phyloP scores from a whole-genome alignment of 2,113 vertebrate genomes.

The Nothocercus julius region DNA sequence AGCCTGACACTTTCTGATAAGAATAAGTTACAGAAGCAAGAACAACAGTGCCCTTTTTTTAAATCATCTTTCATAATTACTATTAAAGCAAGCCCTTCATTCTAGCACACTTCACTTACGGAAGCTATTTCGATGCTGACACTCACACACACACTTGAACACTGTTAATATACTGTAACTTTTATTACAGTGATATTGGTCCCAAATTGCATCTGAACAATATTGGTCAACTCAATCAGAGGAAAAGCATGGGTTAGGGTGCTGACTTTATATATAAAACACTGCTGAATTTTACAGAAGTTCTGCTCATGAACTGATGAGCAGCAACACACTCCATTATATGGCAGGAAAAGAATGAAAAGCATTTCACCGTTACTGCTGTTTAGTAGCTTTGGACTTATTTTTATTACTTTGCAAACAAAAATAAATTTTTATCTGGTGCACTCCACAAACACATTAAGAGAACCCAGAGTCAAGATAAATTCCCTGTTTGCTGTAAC shows the following conservation, averaged over 20 bases:
- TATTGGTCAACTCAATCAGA: not conserved
- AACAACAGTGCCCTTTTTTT: not conserved
- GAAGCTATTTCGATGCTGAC: not conserved
- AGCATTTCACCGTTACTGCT: not conserved
- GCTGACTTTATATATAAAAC: not conserved
- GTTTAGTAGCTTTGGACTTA: not conserved
- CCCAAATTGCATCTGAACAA: not conserved
- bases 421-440: conserved; percentile 44
- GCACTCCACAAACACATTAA: conserved; percentile 38
- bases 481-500: conserved; percentile 5
- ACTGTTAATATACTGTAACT: not conserved
- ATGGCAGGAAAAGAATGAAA: not conserved
- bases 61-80: not conserved
- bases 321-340: not conserved
- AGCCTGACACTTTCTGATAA: conserved; percentile 34
- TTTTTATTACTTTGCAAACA: conserved; percentile 51
- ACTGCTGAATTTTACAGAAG: not conserved
- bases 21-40: conserved; percentile 9
- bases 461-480: conserved; percentile 40
- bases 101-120: not conserved
- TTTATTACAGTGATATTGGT: not conserved
- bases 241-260: not conserved
- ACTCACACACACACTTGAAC: not conserved
- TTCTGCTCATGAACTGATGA: not conserved
- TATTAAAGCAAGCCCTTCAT: not conserved